Evolutionary conservation across 2,888 invertebrate species (phyloP), one percentile per base, ranked within the genome.

Genomic region (Agriotes lineatus): DNA sequence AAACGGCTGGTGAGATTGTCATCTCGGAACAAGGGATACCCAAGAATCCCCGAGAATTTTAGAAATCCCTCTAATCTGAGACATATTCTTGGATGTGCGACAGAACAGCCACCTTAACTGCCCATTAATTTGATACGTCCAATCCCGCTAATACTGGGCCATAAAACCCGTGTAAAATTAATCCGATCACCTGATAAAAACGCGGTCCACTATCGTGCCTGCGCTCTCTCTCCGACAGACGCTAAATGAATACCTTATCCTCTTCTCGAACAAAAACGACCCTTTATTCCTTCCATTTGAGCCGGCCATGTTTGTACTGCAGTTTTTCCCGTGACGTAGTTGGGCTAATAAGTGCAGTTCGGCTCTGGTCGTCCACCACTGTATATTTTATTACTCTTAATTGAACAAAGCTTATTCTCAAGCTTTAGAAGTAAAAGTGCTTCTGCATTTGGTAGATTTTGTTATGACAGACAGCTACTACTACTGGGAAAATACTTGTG

Each of bases 41-140:
- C 7, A 39, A 16, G 57, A 44, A 42, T 58, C 25, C 42, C 22
- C 1, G 58, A 58, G 44, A 58, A 44, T 58, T 58, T 52, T 33
- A 18, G 45, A 67, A 62, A 67, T 67, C 67, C 48, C 45, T 50
- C 44, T 56, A 68, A 63, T 63, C 62, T 42, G 50, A 50, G 50
- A 68, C 68, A 68, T 63, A 63, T 58, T 68, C 63, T 58, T 37
- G 45, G 52, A 63, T 63, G 68, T 50, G 48, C 48, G 62, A 67
- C 54, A 59, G 57, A 63, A 57, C 37, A 48, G 57, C 70, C 57
- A 63, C 62, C 56, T 68, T 72, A 72, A 67, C 70, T 69, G 70
- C 59, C 71, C 72, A 72, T 72, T 72, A 72, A 72, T 72, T 72
- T 72, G 65, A 69, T 69, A 67, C 68, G 71, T 56, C 70, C 70